A percentile compares a stretch with the other conserved stretches of the same genome.
Conservation (phyloP, 2,888 invertebrate genomes). For the Drosophila differens region DNA sequence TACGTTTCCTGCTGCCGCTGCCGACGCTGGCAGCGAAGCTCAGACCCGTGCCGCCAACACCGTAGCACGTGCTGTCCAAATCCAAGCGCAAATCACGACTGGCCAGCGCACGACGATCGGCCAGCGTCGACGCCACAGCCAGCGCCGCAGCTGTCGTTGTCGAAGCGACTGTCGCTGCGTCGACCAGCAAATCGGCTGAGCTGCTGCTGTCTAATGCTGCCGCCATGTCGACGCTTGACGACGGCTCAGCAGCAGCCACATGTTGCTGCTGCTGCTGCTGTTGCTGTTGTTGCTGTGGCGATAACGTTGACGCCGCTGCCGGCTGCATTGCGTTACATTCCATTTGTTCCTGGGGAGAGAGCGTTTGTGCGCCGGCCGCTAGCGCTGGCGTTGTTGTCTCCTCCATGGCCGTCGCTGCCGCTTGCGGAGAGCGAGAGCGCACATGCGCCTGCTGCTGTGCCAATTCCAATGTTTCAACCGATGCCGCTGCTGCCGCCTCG, state of each 20-base stretch:
- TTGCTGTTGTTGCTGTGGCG: conserved; percentile 34
- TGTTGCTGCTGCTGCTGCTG: conserved; percentile 51
- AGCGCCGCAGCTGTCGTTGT: conserved; percentile 53
- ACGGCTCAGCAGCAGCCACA: conserved; percentile 47
- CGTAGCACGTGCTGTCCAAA: conserved; percentile 81
- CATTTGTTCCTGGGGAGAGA: conserved; percentile 56
- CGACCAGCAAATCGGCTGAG: conserved; percentile 35
- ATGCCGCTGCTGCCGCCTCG: conserved; percentile 65
- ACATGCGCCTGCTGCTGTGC: conserved; percentile 71
- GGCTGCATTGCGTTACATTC: conserved; percentile 49
- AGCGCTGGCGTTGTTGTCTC: conserved; percentile 59
- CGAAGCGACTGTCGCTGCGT: conserved; percentile 30
- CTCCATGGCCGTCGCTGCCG: conserved; percentile 53
- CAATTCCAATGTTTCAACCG: conserved; percentile 65
- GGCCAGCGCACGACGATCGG: conserved; percentile 80
- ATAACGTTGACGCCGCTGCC: conserved; percentile 35
- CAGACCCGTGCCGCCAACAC: conserved; percentile 74
- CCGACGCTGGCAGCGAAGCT: conserved; percentile 58
- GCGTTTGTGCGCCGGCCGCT: conserved; percentile 50
- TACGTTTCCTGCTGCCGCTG: conserved; percentile 82
- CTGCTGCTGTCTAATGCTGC: conserved; percentile 20
- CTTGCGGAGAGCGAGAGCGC: conserved; percentile 68
- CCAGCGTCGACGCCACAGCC: conserved; percentile 71
- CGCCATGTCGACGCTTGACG: conserved; percentile 14
- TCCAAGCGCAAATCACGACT: conserved; percentile 84